Conservation (phyloP, 2,113 vertebrate species). For the Dinomys branickii region DNA sequence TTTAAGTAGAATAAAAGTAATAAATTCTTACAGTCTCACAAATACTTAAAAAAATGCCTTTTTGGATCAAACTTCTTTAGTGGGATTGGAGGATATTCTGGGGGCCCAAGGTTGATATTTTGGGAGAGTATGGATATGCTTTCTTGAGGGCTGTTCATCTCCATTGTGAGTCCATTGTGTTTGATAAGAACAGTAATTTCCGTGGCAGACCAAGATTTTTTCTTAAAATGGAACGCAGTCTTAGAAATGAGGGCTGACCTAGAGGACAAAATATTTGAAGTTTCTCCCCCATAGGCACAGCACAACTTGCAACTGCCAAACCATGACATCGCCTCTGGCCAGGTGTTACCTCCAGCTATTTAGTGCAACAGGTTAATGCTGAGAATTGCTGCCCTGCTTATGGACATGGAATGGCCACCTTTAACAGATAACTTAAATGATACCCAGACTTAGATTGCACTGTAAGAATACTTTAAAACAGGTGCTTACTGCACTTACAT, state of each 20-base stretch:
- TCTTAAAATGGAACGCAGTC: background rate
- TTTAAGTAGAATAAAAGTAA: constrained; percentile 7
- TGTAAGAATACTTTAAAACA: constrained; percentile 9
- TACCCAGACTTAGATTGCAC: background rate
- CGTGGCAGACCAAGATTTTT: background rate
- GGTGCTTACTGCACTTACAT: background rate
- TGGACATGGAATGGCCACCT: background rate
- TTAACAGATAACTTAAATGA: background rate
- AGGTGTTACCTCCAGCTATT: background rate
- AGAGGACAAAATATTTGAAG: background rate
- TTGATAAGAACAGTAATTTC: background rate
- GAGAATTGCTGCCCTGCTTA: background rate
- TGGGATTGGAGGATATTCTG: background rate
- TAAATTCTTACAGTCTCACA: background rate
- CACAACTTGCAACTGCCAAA: background rate
- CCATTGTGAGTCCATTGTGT: background rate
- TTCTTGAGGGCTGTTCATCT: background rate
- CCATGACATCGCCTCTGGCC: background rate
- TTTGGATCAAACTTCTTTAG: background rate
- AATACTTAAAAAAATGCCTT: background rate
- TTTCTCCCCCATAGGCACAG: background rate
- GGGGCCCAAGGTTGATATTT: background rate
- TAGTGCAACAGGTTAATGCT: background rate
- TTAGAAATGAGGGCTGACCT: background rate
- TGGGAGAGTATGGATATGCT: background rate